Conservation (phyloP, 2,113 vertebrate species). For the Talpa occidentalis region DNA sequence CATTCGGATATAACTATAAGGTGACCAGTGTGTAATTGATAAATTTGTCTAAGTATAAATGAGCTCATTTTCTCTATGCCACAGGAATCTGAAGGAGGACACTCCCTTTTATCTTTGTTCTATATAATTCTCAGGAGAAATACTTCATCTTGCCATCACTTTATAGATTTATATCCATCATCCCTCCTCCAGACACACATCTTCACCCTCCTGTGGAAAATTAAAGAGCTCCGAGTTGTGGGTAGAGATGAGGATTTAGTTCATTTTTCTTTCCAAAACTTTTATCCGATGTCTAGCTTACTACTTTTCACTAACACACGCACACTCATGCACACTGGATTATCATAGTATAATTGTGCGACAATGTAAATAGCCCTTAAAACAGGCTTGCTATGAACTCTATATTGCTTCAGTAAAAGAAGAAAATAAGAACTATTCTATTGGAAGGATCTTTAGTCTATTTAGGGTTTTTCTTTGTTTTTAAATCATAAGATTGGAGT, state of each 20-base stretch:
- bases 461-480: not conserved
- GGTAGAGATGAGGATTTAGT: not conserved
- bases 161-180: not conserved
- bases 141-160: not conserved
- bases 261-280: not conserved
- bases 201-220: not conserved
- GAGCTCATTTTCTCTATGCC: not conserved
- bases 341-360: not conserved
- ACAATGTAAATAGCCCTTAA: not conserved
- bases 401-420: not conserved
- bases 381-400: not conserved
- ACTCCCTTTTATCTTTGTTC: not conserved
- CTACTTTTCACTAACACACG: not conserved
- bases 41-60: not conserved
- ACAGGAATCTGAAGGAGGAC: not conserved
- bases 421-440: not conserved
- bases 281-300: not conserved
- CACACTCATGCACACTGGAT: not conserved
- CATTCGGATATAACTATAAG: not conserved
- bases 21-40: not conserved
- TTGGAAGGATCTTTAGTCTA: not conserved
- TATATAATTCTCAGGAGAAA: not conserved
- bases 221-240: not conserved
- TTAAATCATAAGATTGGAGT: not conserved
- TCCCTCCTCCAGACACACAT: not conserved